Percentiles rank a stretch among this genome's conserved stretches.
Evolutionary conservation across 2,113 vertebrate genomes (phyloP).

Genomic region (Corydoras maculifer): DNA sequence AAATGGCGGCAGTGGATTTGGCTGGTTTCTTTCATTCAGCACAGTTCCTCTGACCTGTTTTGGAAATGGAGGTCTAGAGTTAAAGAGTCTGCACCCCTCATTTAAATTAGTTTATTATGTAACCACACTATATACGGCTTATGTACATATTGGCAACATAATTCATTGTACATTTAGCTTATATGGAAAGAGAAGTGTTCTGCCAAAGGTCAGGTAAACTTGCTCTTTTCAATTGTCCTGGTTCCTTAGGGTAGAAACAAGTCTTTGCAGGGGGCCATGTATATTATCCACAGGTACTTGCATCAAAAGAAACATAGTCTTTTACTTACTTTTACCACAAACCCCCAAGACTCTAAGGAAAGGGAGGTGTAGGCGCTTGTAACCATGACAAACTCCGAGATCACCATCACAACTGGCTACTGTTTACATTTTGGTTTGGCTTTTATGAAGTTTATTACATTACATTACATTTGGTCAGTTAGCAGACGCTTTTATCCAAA

Average conservation of each 20-base stretch:
- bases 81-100: background rate
- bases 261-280: too few relatives aligned
- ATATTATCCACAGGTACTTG: constrained; percentile 64
- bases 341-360: constrained; percentile 40
- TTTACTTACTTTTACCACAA: constrained; percentile 29
- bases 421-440: background rate
- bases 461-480: too few relatives aligned
- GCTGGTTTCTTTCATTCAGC: constrained; percentile 16
- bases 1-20: constrained; percentile 23
- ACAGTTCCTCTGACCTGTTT: background rate
- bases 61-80: background rate
- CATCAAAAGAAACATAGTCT: constrained; percentile 57
- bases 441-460: too few relatives aligned
- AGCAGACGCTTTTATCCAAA: too few relatives aligned
- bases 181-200: constrained; percentile 40
- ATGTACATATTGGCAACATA: background rate
- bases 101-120: background rate
- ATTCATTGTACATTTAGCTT: constrained; percentile 9
- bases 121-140: background rate
- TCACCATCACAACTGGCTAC: constrained; percentile 1
- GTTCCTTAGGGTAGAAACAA: constrained; percentile 66
- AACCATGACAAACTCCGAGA: constrained; percentile 12
- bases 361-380: constrained; percentile 5
- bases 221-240: constrained; percentile 64
- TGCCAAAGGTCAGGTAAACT: too few relatives aligned